phyloP scores from a whole-genome alignment of 2,888 invertebrate species.

The Drosophila siamana region DNA sequence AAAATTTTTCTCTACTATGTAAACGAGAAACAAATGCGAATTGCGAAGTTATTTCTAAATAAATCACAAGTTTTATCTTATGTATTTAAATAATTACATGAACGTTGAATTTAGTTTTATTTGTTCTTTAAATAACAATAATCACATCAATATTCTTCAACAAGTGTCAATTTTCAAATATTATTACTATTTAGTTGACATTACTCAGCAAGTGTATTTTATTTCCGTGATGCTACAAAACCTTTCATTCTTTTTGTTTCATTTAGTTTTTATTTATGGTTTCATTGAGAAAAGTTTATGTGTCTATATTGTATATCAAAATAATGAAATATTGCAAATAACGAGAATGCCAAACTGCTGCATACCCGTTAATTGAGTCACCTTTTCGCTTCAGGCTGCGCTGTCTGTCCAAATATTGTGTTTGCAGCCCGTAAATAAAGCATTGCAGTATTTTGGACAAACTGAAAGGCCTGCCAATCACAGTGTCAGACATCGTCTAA shows the following conservation, averaged over 20 bases:
- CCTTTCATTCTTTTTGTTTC: not conserved
- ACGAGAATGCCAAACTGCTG: not conserved
- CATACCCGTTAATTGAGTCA: constrained; percentile 15
- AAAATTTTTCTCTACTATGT: no score
- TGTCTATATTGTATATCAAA: not conserved
- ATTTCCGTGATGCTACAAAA: not conserved
- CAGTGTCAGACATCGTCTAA: constrained; percentile 13
- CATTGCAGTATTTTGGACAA: constrained; percentile 30
- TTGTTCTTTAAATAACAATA: no score
- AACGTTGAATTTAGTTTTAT: no score
- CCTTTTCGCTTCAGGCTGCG: not conserved
- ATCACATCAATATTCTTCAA: no score
- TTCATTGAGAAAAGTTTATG: constrained; percentile 1
- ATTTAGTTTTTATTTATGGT: not conserved
- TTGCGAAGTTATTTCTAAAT: no score
- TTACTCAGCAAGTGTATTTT: not conserved
- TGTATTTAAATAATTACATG: no score
- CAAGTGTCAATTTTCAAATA: no score
- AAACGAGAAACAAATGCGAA: no score
- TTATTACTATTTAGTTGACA: no score
- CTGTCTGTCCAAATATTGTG: constrained; percentile 17
- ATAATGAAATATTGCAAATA: not conserved
- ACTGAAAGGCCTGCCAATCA: constrained; percentile 18
- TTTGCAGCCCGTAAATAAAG: constrained; percentile 38
- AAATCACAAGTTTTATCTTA: no score